Base-by-base conservation (phyloP, 2,888 invertebrate genomes). In the Oithona nana region DNA sequence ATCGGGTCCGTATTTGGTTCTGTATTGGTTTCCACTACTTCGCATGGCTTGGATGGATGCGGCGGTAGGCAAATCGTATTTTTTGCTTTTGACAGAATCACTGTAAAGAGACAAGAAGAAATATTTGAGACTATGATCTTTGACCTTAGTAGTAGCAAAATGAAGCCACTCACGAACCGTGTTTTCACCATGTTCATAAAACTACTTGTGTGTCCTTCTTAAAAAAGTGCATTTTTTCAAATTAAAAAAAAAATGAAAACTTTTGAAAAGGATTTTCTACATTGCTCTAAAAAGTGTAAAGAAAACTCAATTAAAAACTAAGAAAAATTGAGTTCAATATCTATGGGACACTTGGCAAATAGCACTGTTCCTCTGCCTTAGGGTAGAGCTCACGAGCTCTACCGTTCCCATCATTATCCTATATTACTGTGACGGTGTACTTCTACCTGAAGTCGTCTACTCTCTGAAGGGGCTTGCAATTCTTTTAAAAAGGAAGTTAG, bases 1-100 rank as follows among this genome's bases (percentile, higher is more conserved):
- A 1, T 57, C 57, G 16, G 26, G 16, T 1, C 13, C 16, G n/a
- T 20, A 13, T 13, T n/a, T 22, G 2, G 54, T 24, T 20, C 13
- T 24, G 2, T n/a, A 52, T 2, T n/a, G n/a, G 8, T 20, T 24
- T 20, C 16, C 54, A 24, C 16, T 13, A 8, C 26, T n/a, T 1
- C 26, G n/a, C n/a, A 28, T 28, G 6, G 57, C 28, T n/a, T 24
- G 28, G 11, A 59, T 49, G 11, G 59, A 59, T 20, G 59, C 49
- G 22, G 59, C 59, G 26, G 59, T 59, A 11, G 59, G 59, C 28
- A 59, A 28, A 16, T 29, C 59, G 26, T 26, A 50, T 49, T 48
- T 29, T 28, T 59, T 59, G 59, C 28, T 26, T n/a, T 11, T 22
- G 24, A 22, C 29, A 22, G 59, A 48, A 48, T 59, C 59, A 59